Base-by-base conservation (phyloP, 92 coral and sea anemone species). In the Bergia sp. region DNA sequence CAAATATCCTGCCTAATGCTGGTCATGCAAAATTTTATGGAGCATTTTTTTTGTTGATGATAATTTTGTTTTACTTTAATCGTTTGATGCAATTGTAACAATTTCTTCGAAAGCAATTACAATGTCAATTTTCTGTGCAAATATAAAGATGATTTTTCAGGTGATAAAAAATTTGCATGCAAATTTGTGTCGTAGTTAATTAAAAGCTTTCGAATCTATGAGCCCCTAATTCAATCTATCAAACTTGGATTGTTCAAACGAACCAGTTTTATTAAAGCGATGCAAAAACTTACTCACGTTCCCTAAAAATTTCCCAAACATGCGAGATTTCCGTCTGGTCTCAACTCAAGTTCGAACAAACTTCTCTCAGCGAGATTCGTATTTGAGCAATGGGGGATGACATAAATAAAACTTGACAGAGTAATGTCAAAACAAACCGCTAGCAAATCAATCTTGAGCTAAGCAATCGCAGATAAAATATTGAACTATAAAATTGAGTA, bases 151-250 rank as follows among this genome's bases (percentile, higher is more conserved):
- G 53, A 89, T 86, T 82, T 74, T 91, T 92, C 90, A 74, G 90
- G 80, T 79, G 91, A 88, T 78, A 90, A 94, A 91, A 92, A 84
- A 84, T 69, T 84, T 84, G 79, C 66, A 94, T 94, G 97, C 94
- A 94, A 94, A 94, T 94, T 92, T 92, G 92, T 89, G 81, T 81
- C 90, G 81, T 55, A 92, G 92, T 91, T 92, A 89, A 92, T 89
- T 92, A 89, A 89, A 92, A 92, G 88, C 94, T 92, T 86, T 90
- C 88, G 85, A 92, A 89, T 86, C 90, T 86, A 79, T 86, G 90
- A 89, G 90, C 88, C 90, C 78, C 90, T 92, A 92, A 92, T 89
- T 92, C 94, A 92, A 92, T 92, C 87, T 92, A 84, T 84, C 43
- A 84, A 84, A 71, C 78, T 50, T 39, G 79, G 55, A 84, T 84